These are phyloP conservation scores for Actinostola sp. DNA, from an alignment of 92 coral and sea anemone species.

Conservation along the genomic window DNA sequence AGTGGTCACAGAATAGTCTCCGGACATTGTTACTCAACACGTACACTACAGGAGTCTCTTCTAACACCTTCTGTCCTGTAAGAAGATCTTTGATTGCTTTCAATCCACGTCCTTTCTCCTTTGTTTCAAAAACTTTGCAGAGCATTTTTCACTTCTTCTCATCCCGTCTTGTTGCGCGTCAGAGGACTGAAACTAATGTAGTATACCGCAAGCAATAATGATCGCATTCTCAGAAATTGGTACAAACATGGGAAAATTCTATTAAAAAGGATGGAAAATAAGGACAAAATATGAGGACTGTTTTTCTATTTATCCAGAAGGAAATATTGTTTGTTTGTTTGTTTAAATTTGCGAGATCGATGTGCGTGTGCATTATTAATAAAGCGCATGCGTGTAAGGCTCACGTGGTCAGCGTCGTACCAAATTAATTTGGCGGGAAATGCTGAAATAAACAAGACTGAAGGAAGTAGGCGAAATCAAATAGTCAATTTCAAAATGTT, in stretches of 20 bases:
- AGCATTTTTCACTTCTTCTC: neutral
- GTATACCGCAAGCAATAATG: neutral
- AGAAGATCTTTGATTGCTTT: slow-evolving; percentile 49
- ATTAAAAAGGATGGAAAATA: neutral
- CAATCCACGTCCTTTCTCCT: slow-evolving; percentile 81
- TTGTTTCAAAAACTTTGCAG: slow-evolving; percentile 52
- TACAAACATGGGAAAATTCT: neutral
- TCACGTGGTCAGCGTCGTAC: slow-evolving; percentile 17
- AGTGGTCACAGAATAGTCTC: slow-evolving; percentile 76
- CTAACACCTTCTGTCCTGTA: slow-evolving; percentile 62
- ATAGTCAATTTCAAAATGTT: slow-evolving; percentile 47
- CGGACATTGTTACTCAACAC: slow-evolving; percentile 74
- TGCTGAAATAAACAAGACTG: neutral
- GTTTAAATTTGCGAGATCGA: neutral
- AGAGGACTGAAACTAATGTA: neutral
- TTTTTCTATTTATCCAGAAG: neutral
- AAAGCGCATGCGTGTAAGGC: neutral
- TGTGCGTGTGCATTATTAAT: too few relatives aligned
- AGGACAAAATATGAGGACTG: neutral
- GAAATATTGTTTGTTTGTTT: neutral
- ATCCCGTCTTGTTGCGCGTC: neutral
- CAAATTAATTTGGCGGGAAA: slow-evolving; percentile 31
- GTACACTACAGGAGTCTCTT: slow-evolving; percentile 57
- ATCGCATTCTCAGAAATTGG: neutral
- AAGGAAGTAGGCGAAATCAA: slow-evolving; percentile 20